These are phyloP conservation scores for Aspidiotus destructor DNA, from an alignment of 2,888 invertebrate species.

Conservation along the genomic window DNA sequence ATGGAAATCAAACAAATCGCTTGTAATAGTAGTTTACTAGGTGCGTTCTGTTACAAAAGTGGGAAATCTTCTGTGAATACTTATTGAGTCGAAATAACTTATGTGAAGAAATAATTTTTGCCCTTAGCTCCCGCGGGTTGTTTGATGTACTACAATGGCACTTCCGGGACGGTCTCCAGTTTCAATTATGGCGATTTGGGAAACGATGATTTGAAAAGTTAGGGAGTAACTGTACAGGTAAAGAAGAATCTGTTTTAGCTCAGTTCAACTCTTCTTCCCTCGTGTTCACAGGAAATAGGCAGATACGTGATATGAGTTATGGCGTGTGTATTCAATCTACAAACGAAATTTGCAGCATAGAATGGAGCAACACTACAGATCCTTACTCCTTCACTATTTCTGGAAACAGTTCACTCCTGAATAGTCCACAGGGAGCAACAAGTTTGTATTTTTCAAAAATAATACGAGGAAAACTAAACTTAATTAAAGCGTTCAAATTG, in stretches of 20 bases:
- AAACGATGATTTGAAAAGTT: constrained; percentile 2
- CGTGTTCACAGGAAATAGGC: constrained; percentile 51
- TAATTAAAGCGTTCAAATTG: not conserved
- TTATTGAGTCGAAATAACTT: too few species aligned
- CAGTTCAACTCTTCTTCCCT: not conserved
- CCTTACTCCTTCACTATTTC: constrained; percentile 59
- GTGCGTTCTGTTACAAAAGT: constrained; percentile 38
- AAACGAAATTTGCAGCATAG: constrained; percentile 61
- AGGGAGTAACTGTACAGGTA: too few species aligned
- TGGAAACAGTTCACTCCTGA: constrained; percentile 47
- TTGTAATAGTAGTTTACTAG: constrained; percentile 59
- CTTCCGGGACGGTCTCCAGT: constrained; percentile 56
- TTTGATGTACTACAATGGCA: constrained; percentile 59
- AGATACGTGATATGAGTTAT: constrained; percentile 62
- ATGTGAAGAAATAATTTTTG: too few species aligned
- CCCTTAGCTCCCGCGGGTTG: constrained; percentile 67
- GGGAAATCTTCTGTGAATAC: too few species aligned
- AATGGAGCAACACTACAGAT: constrained; percentile 48
- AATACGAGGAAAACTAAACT: not conserved
- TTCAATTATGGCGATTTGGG: constrained; percentile 57
- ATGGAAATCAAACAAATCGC: constrained; percentile 60
- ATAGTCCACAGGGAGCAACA: not conserved
- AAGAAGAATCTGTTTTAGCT: not conserved
- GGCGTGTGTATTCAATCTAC: constrained; percentile 67
- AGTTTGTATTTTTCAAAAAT: too few species aligned